Evolutionary conservation across 2,113 vertebrate genomes (phyloP), one percentile per base, ranked within the genome.

Genomic region (Dromiciops gliroides): DNA sequence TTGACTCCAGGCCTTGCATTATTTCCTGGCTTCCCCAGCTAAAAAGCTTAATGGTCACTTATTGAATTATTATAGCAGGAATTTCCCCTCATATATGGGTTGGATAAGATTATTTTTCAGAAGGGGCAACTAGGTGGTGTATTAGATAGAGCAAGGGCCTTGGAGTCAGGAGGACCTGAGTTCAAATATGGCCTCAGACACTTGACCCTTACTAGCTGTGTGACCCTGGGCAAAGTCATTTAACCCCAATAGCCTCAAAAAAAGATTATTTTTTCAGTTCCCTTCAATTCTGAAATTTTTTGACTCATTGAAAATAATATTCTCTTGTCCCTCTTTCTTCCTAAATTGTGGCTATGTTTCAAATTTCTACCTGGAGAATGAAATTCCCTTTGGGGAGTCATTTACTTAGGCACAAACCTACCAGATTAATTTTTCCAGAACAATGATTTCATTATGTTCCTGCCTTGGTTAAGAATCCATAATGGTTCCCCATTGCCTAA

Each of bases 321-420:
- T 83, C 4, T 44, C 67, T 44, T 50, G 22, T 26, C 3, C 50
- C 52, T 16, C 9, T 23, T 83, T 90, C 22, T 48, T 56, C 96
- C 52, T 92, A 90, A 96, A 93, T 60, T 28, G 37, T 23, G 0
- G 12, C 37, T 25, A 94, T 10, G 14, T 3, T n/a, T 96, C 89
- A 89, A 89, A 94, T 96, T 52, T 53, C 6, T 10, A n/a, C 48
- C 48, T 53, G 94, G 48, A 94, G 94, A 95, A 44, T 48, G 9
- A 3, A 94, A 9, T 16, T 44, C n/a, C 16, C 44, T 92, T 48
- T 60, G 5, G 31, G 91, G 89, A 95, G 28, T 90, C 51, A 48
- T 91, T 96, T 47, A 91, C 28, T 95, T 51, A 2, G 31, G 48
- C 48, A 90, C 92, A 89, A 37, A 31, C 49, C 83, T 95, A 14